Evolutionary conservation across 1,140 invertebrate genomes (phyloP), one percentile per base, ranked within the genome.

Genomic region (Ceratosolen fusciceps): DNA sequence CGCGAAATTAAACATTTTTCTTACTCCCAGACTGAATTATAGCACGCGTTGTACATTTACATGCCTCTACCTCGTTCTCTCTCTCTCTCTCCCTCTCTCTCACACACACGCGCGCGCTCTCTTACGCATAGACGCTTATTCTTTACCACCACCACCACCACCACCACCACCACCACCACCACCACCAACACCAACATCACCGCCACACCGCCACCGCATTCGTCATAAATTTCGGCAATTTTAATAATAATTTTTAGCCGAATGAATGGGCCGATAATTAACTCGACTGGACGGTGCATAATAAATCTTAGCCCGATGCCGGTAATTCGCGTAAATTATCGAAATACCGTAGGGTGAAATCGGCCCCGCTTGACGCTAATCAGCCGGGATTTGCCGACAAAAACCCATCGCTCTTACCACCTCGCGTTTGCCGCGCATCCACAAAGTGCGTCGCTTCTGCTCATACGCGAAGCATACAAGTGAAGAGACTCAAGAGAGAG

Each of bases 1-100:
- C 60, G 71, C 49, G 34, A 79, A 79, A 79, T 79, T 79, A 74
- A 79, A 73, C 71, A 79, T 74, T 74, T 79, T 74, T 73, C 58
- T 73, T 26, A 58, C 56, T 43, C 24, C 52, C 29, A 49, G 67
- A 58, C 39, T 34, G 39, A 77, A 72, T 77, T 77, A 70, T 31
- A 58, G 54, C 67, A 26, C n/a, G 26, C 2, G 34, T n/a, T 77
- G 49, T 77, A n/a, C 26, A 14, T 56, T 58, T 73, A 58, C 54
- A 39, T 58, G 37, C 37, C 39, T 58, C 70, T 0, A 47, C 12
- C 16, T 12, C 4, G 21, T 34, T 34, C n/a, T n/a, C 70, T 54
- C 12, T n/a, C n/a, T n/a, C n/a, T n/a, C n/a, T n/a, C n/a, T n/a
- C n/a, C n/a, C n/a, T n/a, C n/a, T n/a, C n/a, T n/a, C n/a, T n/a